phyloP scores from a whole-genome alignment of 2,113 vertebrate genomes.

The Coturnix japonica region DNA sequence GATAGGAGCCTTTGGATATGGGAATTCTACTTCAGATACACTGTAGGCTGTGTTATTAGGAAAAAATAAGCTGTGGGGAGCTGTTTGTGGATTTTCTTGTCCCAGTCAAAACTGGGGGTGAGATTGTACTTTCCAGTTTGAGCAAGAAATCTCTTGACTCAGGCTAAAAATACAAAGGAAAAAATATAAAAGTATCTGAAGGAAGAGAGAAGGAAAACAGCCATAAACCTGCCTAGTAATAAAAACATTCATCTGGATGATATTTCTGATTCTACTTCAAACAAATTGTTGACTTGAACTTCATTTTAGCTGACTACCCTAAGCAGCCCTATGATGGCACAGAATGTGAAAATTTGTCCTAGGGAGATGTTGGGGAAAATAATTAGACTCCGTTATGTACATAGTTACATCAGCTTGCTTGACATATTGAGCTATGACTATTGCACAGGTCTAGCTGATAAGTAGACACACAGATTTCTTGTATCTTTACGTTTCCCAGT shows the following conservation, averaged over 20 bases:
- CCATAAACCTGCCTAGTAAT: background rate
- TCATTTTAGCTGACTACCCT: background rate
- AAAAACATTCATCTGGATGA: background rate
- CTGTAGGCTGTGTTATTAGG: background rate
- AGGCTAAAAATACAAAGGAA: background rate
- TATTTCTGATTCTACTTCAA: background rate
- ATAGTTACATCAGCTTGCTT: background rate
- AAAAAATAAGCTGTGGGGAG: background rate
- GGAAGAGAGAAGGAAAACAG: background rate
- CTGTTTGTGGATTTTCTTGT: background rate
- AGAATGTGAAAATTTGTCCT: background rate
- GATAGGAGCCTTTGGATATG: background rate
- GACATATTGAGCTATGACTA: background rate
- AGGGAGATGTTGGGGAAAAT: background rate
- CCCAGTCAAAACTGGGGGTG: background rate
- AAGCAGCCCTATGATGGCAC: background rate
- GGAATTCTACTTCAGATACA: background rate
- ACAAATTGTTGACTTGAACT: background rate
- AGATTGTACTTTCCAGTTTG: background rate
- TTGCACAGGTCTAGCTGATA: background rate
- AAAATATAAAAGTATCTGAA: background rate
- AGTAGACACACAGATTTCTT: background rate
- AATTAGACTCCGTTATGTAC: background rate
- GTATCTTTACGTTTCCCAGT: background rate
- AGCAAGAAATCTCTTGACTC: background rate